phyloP scores from a whole-genome alignment of 2,113 vertebrate species.

The Spermophilus dauricus region DNA sequence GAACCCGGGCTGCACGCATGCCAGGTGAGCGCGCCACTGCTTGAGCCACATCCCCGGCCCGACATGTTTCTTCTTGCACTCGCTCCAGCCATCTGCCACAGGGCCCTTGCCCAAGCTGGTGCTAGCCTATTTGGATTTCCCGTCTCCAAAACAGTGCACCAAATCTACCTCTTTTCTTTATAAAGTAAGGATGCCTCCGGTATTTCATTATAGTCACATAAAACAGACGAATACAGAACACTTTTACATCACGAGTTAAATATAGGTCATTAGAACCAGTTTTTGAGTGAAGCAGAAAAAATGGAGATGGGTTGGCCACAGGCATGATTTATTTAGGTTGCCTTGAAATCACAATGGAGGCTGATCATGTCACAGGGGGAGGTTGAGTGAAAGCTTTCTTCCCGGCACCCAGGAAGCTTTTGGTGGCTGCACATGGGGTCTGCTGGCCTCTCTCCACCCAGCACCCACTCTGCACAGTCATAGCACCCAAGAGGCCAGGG shows the following conservation, averaged over 20 bases:
- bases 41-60: too few species aligned
- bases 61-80: not conserved
- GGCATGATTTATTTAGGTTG: not conserved
- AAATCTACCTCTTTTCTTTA: not conserved
- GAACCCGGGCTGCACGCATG: too few species aligned
- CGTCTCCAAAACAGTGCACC: not conserved
- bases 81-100: not conserved
- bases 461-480: fast-evolving
- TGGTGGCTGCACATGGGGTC: not conserved
- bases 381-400: not conserved
- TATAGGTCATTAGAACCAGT: not conserved
- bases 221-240: not conserved
- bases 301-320: not conserved
- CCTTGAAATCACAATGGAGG: not conserved
- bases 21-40: too few species aligned
- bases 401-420: not conserved
- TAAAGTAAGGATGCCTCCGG: not conserved
- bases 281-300: not conserved
- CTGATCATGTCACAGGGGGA: not conserved
- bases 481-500: fast-evolving
- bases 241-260: not conserved
- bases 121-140: not conserved
- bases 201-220: not conserved
- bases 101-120: not conserved
- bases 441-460: not conserved